Evolutionary conservation across 2,888 invertebrate genomes (phyloP), one percentile per base, ranked within the genome.

Genomic region (Dolomedes plantarius): DNA sequence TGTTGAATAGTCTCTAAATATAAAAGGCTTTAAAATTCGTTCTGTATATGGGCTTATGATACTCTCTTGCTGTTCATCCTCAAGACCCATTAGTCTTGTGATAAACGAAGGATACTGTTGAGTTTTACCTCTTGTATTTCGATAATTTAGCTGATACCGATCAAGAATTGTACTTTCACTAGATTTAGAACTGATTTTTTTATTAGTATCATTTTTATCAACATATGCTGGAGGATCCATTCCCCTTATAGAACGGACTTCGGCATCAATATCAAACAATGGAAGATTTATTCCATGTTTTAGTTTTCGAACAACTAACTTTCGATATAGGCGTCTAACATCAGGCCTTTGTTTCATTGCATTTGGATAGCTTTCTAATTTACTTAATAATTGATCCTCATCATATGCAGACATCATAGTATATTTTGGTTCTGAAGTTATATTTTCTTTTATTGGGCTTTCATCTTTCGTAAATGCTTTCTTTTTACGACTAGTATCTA

Each of bases 11-110:
- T 97, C 96, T 89, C 96, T 92, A 88, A 95, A 93, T 88, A 98
- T 97, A 91, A 94, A 97, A 0, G 97, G 97, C 91, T 96, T 95
- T 79, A 98, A 93, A 76, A 94, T 91, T 91, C 92, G 91, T 62
- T 91, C 90, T 19, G 92, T 92, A 87, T 92, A 92, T 1, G 92
- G 92, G 89, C 92, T 92, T 67, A 90, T 89, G 46, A 92, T 90
- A 85, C 90, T 89, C 68, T 90, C 89, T 16, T 91, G 89, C 71
- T 91, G 90, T 75, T 91, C 90, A 85, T 91, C 91, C 67, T 91
- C 91, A 69, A 90, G 89, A 16, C 91, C 91, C 27, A 91, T 90
- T 6, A 92, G 89, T 50, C 91, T 88, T 68, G 91, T 91, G 6
- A 90, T 80, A 83, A 91, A 92, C 0, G 90, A 90, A 0, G 90